Base-by-base conservation (phyloP, 2,888 invertebrate species). In the Ormyrus labotus region DNA sequence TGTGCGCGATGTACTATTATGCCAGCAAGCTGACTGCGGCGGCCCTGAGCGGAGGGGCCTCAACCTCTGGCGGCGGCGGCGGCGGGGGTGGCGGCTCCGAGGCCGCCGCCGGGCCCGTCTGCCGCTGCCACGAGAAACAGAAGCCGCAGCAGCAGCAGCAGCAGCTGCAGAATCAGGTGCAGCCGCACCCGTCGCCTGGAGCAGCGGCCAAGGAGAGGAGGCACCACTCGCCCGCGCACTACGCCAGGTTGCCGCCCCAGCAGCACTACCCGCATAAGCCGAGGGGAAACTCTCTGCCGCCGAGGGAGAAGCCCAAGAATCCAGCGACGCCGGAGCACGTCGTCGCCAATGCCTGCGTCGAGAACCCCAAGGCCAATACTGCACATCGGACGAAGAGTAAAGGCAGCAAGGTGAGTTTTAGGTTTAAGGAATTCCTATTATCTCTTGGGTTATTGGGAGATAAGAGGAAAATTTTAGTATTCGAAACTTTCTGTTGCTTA, bases 1-100 rank as follows among this genome's bases (percentile, higher is more conserved):
- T 90, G 90, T 90, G 90, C 89, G 94, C 94, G 92, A 94, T 94
- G 94, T 94, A 94, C 92, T 94, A 93, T 90, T 94, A 94, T 92
- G 94, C 94, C 88, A 94, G 93, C 92, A 94, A 93, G 91, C 90
- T 94, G 89, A 93, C 93, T 90, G 93, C 93, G 89, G 93, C 91
- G 88, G 90, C 94, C 86, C 92, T 93, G 91, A 93, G 93, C 92
- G 93, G 92, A 83, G 92, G 92, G 19, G 47, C 69, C 74, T 64
- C 72, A 55, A 7, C 65, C 71, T 67, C 77, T 2, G 34, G 45
- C 84, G 88, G 91, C 91, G 87, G 91, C 91, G 87, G 91, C 91
- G 87, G 92, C 90, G 73, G 91, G 89, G 72, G 89, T 87, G 61
- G 91, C 89, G 85, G 90, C 45, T 5, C 7, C 47, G 67, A 92